Evolutionary conservation across 2,113 vertebrate species (phyloP), one percentile per base, ranked within the genome.

Genomic region (Oryzias melastigma): DNA sequence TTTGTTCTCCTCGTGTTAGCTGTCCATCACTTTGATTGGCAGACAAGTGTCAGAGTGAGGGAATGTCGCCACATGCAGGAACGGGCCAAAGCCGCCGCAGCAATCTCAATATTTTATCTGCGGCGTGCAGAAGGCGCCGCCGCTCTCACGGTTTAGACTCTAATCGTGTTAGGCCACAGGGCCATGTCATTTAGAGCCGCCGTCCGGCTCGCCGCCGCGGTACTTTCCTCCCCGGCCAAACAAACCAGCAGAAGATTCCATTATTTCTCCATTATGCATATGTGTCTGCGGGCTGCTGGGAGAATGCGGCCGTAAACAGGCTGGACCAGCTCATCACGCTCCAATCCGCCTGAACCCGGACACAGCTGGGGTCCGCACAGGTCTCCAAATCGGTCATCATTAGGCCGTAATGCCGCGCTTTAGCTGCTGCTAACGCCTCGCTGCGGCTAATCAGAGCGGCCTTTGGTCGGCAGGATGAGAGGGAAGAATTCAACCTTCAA

Each of bases 191-290:
- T 86, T 78, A 87, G 80, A 84, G 53, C 61, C 74, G 61, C 78
- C 67, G 78, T 65, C 81, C 55, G 71, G 75, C 84, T 87, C 87
- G 14, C 72, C 57, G 19, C 70, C 78, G 81, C 70, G 77, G 81
- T 79, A 78, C 87, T 80, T 82, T 75, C 77, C 71, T 57, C 60
- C 42, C 52, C 29, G 73, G 73, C 75, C 86, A 90, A 90, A 90
- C 87, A 89, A 90, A 90, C 89, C 86, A 92, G 90, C 87, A 84
- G 86, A 89, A 81, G 87, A 91, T 89, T 86, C 85, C 87, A 92
- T 92, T 91, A 90, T 92, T 88, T 84, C 81, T 85, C 86, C 88
- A 90, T 90, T 91, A 91, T 91, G 89, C 89, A 92, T 92, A 89
- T 92, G 87, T 83, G 87, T 90, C 85, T 82, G 86, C 51, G 53